phyloP scores from a whole-genome alignment of 2,888 invertebrate species.

The Drosophila meridionalis region DNA sequence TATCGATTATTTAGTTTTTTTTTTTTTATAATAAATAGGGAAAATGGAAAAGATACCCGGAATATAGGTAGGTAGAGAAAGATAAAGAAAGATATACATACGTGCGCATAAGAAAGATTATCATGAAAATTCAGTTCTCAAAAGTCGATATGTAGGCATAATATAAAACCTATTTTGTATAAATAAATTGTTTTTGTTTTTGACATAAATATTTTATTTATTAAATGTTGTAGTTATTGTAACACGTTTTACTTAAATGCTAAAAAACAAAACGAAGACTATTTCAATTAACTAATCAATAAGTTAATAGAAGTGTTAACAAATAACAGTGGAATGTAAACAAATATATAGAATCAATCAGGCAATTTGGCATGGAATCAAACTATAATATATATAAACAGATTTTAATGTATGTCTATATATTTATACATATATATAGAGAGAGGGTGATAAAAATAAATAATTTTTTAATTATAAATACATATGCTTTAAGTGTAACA shows the following conservation, averaged over 20 bases:
- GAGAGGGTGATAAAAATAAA: constrained; percentile 6
- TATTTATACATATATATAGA: not conserved
- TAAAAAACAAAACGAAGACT: constrained; percentile 46
- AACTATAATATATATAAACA: not conserved
- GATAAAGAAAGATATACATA: not conserved
- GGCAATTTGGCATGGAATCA: constrained; percentile 38
- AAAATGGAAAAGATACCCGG: too few relatives aligned
- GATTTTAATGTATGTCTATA: too few relatives aligned
- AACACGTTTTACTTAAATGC: constrained; percentile 67
- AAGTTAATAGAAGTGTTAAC: constrained; percentile 15
- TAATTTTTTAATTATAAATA: constrained; percentile 30
- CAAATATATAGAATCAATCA: constrained; percentile 39
- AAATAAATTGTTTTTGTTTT: not conserved
- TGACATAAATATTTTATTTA: constrained; percentile 53
- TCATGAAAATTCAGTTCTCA: not conserved
- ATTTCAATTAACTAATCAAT: constrained; percentile 12
- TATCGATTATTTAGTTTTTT: too few relatives aligned
- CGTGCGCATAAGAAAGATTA: not conserved
- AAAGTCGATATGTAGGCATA: too few relatives aligned
- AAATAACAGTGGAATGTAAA: constrained; percentile 30
- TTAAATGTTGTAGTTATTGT: constrained; percentile 72
- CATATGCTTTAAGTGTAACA: constrained; percentile 16
- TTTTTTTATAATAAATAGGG: too few relatives aligned
- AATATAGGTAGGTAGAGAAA: too few relatives aligned
- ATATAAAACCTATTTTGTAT: too few relatives aligned